Percentiles rank a stretch among this genome's conserved stretches.
These are phyloP conservation scores for Argyra leucocephala DNA, from an alignment of 2,888 invertebrate species.

Conservation along the genomic window DNA sequence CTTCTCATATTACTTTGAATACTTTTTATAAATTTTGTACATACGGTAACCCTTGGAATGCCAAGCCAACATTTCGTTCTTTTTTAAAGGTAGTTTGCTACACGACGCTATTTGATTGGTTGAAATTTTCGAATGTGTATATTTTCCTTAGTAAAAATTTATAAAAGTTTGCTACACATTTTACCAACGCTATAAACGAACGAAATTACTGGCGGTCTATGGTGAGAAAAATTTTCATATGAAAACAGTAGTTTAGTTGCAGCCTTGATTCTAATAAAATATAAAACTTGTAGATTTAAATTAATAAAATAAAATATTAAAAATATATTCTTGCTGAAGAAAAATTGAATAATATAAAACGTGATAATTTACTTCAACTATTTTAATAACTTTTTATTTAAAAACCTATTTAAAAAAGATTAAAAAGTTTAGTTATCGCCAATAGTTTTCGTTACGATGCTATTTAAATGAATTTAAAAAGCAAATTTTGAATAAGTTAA, in stretches of 20 bases:
- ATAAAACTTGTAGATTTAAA: not conserved
- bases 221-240: constrained; percentile 8
- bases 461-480: too few relatives aligned
- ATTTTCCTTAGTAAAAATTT: constrained; percentile 10
- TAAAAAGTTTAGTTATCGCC: too few relatives aligned
- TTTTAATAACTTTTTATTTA: too few relatives aligned
- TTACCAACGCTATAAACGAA: constrained; percentile 16
- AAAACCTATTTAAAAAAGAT: too few relatives aligned
- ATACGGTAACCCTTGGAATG: not conserved
- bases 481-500: too few relatives aligned
- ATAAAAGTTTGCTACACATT: constrained; percentile 1
- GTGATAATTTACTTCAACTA: not conserved
- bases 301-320: not conserved
- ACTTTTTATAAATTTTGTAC: not conserved
- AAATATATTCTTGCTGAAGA: not conserved
- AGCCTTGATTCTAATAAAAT: not conserved
- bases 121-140: constrained; percentile 12
- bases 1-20: too few relatives aligned
- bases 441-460: not conserved
- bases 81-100: constrained; percentile 1
- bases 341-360: not conserved
- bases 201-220: constrained; percentile 14
- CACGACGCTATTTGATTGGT: constrained; percentile 13
- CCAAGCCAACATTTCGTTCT: constrained; percentile 16
- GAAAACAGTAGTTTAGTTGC: not conserved